Conservation (phyloP, 2,797 vertebrate genomes). For the Mus spretus region DNA sequence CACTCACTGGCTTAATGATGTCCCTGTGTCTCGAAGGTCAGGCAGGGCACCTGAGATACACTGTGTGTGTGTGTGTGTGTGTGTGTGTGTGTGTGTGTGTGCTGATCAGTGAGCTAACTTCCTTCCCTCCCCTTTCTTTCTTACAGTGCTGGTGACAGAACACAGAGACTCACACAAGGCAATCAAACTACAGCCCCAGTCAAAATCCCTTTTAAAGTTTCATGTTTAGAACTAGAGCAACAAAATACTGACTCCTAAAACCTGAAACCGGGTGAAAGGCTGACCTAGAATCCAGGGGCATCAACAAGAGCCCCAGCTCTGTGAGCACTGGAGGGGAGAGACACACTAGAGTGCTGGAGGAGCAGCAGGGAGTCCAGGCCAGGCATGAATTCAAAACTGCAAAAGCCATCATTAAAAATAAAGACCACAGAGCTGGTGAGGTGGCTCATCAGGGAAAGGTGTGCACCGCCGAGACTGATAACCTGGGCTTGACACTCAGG, state of each 20-base stretch:
- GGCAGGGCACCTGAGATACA: neutral
- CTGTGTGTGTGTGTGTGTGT: neutral
- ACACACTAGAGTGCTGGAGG: neutral
- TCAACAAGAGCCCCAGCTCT: neutral
- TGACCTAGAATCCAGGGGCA: slow-evolving; percentile 39
- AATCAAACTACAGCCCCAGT: neutral
- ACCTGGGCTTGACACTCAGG: neutral
- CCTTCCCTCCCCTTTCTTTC: neutral
- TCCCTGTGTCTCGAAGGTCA: neutral
- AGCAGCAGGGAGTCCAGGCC: neutral
- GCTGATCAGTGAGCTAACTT: neutral
- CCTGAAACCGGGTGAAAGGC: slow-evolving; percentile 39
- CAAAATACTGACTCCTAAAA: slow-evolving; percentile 55
- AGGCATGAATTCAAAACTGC: neutral
- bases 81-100: too few relatives aligned
- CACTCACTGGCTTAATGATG: neutral
- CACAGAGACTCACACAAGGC: neutral
- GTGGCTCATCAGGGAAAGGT: neutral
- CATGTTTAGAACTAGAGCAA: slow-evolving; percentile 65
- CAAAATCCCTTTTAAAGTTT: slow-evolving; percentile 3
- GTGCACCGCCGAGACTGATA: neutral
- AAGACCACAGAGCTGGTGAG: neutral
- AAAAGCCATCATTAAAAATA: slow-evolving; percentile 21
- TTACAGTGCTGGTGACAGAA: neutral
- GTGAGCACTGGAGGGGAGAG: neutral